Conservation (phyloP, 2,113 vertebrate genomes). For the Oryzias curvinotus region DNA sequence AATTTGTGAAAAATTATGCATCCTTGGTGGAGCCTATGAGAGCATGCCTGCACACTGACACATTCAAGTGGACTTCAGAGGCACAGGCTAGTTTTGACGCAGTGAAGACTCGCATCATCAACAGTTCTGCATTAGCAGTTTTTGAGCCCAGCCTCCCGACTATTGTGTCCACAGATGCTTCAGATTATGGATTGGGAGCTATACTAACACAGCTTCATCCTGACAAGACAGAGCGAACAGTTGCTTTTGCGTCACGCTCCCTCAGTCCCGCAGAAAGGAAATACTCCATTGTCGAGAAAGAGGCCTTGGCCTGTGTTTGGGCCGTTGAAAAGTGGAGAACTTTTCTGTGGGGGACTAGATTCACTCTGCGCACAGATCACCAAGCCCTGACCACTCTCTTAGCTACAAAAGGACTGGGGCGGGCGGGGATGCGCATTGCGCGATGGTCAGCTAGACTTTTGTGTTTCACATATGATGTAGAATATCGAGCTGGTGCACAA, state of each 20-base stretch:
- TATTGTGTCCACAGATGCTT: not conserved
- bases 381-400: not conserved
- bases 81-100: too few species aligned
- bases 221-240: not conserved
- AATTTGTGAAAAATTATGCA: too few species aligned
- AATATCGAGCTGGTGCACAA: too few species aligned
- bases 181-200: not conserved
- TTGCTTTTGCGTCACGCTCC: not conserved
- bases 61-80: too few species aligned
- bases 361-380: not conserved
- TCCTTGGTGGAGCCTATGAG: too few species aligned
- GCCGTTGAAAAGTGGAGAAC: not conserved
- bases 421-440: not conserved
- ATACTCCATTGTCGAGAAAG: not conserved
- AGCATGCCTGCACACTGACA: too few species aligned
- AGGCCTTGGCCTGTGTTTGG: not conserved
- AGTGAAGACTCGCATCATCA: too few species aligned
- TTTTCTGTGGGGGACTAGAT: not conserved
- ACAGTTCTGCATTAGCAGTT: too few species aligned
- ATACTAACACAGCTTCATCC: not conserved
- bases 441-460: too few species aligned
- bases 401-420: not conserved
- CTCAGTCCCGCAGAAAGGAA: not conserved
- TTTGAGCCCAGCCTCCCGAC: too few species aligned
- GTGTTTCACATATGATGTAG: too few species aligned